These are phyloP conservation scores for Saxidomus purpurata DNA, from an alignment of 1,140 invertebrate genomes.

Conservation along the genomic window DNA sequence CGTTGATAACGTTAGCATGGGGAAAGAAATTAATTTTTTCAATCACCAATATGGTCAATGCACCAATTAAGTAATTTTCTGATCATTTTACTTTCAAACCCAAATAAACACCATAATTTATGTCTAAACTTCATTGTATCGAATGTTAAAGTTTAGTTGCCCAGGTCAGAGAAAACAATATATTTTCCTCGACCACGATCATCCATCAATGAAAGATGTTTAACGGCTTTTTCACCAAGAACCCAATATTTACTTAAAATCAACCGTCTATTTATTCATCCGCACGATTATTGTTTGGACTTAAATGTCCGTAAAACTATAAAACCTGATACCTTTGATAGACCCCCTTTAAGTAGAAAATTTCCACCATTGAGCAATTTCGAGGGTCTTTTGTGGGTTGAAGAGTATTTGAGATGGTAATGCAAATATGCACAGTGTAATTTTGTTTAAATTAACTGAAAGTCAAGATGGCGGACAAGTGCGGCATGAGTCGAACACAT, in stretches of 20 bases:
- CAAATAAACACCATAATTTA: conserved; percentile 57
- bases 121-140: neutral
- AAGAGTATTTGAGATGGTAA: conserved; percentile 40
- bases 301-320: conserved; percentile 65
- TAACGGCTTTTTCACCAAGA: conserved; percentile 28
- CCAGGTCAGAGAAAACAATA: conserved; percentile 32
- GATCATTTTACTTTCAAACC: conserved; percentile 56
- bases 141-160: conserved; percentile 48
- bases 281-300: conserved; percentile 61
- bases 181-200: conserved; percentile 17
- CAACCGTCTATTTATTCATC: conserved; percentile 62
- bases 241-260: conserved; percentile 64
- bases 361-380: conserved; percentile 66
- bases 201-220: conserved; percentile 24
- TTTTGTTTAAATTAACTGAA: conserved; percentile 68
- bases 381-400: conserved; percentile 48
- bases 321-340: conserved; percentile 67
- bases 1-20: neutral
- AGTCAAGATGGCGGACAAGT: conserved; percentile 54
- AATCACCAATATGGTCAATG: neutral
- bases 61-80: conserved; percentile 61
- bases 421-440: conserved; percentile 59
- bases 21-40: neutral
- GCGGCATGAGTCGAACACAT: conserved; percentile 14
- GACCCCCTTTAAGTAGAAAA: conserved; percentile 52